Base-by-base conservation (phyloP, 2,113 vertebrate species). In the Phaethornis superciliosus region DNA sequence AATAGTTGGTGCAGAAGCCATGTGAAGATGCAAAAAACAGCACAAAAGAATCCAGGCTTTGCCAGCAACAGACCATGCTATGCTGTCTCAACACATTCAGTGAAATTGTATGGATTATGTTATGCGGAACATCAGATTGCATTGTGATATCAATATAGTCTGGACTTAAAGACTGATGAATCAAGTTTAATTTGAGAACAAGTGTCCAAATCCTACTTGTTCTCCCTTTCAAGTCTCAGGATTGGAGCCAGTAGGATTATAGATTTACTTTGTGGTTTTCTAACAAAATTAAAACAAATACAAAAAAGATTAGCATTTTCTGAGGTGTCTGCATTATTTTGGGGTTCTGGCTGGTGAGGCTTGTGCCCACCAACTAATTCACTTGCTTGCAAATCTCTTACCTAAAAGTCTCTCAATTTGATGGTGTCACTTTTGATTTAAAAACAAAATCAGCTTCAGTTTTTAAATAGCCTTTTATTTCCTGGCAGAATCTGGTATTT, bases 401-500 rank as follows among this genome's bases (percentile, higher is more conserved):
- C 10, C 33, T 51, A 28, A 20, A 37, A 70, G 7, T 81, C 27
- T 52, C 17, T 84, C 18, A 24, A 30, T 63, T 70, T 78, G 33
- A 33, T 47, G 44, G 32, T 75, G 64, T 33, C 18, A 12, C n/a
- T 83, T 89, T 18, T 81, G 44, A 71, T 81, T 85, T 54, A 24
- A 88, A 92, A 90, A 7, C 3, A 83, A 80, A 83, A 65, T 26
- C 47, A 80, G 20, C 32, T 77, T 65, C 15, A 13, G 22, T 47
- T 70, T 83, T 89, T 80, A 70, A 85, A 67, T 17, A 70, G 20
- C 18, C 23, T 71, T 87, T 90, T 91, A 23, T 35, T 84, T 92
- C 15, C 35, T 78, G 64, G 59, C 27, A 70, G 59, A 58, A 90
- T 51, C 5, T 30, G 9, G 4, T 74, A 14, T 44, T 75, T 95